A percentile compares a stretch with the other conserved stretches of the same genome.
These are phyloP conservation scores for Cyanistes caeruleus DNA, from an alignment of 2,113 vertebrate genomes.

Conservation along the genomic window DNA sequence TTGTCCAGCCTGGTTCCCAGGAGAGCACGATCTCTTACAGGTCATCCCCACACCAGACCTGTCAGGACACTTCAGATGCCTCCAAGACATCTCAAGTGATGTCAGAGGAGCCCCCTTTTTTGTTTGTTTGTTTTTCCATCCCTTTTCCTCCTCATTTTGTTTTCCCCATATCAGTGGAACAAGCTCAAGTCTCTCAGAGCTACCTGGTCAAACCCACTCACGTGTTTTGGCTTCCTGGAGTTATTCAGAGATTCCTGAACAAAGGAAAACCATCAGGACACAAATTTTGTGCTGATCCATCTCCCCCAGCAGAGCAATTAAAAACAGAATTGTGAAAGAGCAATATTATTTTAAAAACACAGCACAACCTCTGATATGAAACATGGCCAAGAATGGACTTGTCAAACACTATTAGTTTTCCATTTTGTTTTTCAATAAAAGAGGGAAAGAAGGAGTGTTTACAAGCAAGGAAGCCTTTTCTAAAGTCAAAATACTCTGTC, in stretches of 20 bases:
- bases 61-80: not conserved
- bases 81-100: not conserved
- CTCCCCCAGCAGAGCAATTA: not conserved
- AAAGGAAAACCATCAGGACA: not conserved
- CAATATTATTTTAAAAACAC: not conserved
- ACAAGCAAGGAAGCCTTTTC: conserved; percentile 2
- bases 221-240: not conserved
- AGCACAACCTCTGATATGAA: not conserved
- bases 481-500: conserved; percentile 12
- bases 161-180: not conserved
- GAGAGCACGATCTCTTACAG: not conserved
- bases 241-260: not conserved
- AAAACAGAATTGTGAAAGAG: not conserved
- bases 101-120: not conserved
- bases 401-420: not conserved
- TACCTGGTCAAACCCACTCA: not conserved
- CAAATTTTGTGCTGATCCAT: not conserved
- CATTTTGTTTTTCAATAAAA: conserved; percentile 29
- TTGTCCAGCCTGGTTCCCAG: not conserved
- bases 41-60: not conserved
- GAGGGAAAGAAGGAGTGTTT: not conserved
- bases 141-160: not conserved
- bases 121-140: not conserved
- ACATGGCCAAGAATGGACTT: not conserved
- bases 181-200: not conserved